Conservation (phyloP, 2,888 invertebrate genomes). For the Caenorhabditis becei region DNA sequence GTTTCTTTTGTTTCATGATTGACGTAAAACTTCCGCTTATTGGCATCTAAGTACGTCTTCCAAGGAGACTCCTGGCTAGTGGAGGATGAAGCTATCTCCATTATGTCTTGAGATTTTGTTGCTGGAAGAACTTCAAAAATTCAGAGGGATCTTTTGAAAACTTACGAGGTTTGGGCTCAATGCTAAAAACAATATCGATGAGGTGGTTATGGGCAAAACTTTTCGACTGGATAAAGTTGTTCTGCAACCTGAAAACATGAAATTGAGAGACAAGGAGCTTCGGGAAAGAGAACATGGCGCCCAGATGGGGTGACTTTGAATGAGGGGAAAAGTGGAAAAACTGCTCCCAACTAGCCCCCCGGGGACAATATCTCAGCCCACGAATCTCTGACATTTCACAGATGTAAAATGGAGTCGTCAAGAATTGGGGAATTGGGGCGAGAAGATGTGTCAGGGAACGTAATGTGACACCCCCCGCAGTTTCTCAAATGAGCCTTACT, state of each 20-base stretch:
- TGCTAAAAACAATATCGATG: conserved; percentile 47
- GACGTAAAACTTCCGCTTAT: conserved; percentile 96
- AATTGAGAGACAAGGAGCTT: background rate
- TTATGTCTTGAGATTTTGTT: conserved; percentile 14
- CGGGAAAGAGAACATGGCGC: conserved; percentile 8
- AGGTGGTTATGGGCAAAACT: conserved; percentile 41
- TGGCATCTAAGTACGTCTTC: conserved; percentile 97
- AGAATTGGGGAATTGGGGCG: background rate
- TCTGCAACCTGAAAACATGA: conserved; percentile 47
- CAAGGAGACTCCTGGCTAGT: conserved; percentile 86
- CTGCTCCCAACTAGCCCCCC: conserved; percentile 33
- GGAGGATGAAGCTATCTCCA: conserved; percentile 33
- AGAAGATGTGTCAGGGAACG: conserved; percentile 4
- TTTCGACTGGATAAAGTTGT: conserved; percentile 47
- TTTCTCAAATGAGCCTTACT: conserved; percentile 29
- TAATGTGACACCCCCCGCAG: conserved; percentile 30
- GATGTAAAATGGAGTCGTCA: conserved; percentile 44
- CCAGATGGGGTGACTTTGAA: conserved; percentile 31
- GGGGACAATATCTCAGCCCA: conserved; percentile 35
- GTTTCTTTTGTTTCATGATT: conserved; percentile 97
- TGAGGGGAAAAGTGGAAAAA: conserved; percentile 43
- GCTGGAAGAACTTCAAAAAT: too few relatives aligned
- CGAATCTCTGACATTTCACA: conserved; percentile 58
- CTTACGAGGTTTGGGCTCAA: conserved; percentile 43
- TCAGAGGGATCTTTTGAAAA: too few relatives aligned